A percentile compares a stretch with the other conserved stretches of the same genome.
These are phyloP conservation scores for Nycteola revayana DNA, from an alignment of 2,888 invertebrate species.

Conservation along the genomic window DNA sequence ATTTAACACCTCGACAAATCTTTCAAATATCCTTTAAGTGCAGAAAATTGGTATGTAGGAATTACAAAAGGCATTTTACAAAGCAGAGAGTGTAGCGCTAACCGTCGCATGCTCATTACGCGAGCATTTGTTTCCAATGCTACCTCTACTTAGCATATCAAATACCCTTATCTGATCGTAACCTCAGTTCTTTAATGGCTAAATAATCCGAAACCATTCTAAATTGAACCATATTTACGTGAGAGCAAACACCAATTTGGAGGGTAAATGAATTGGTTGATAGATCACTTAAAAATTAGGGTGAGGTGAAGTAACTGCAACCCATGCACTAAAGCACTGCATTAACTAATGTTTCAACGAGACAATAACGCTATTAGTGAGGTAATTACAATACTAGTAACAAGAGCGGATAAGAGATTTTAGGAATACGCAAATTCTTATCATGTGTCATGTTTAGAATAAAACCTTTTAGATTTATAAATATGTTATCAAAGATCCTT, in stretches of 20 bases:
- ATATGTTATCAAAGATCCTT: neutral
- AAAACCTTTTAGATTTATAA: neutral
- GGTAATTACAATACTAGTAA: constrained; percentile 63
- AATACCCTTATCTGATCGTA: constrained; percentile 62
- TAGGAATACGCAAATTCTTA: constrained; percentile 37
- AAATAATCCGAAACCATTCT: no score
- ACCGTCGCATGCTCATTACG: constrained; percentile 66
- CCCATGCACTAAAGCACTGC: constrained; percentile 41
- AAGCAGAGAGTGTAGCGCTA: constrained; percentile 47
- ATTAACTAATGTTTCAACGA: constrained; percentile 42
- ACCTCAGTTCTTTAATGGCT: no score
- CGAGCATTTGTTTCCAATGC: constrained; percentile 63
- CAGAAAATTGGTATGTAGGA: constrained; percentile 14
- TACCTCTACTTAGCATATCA: constrained; percentile 65
- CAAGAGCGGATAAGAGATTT: constrained; percentile 45
- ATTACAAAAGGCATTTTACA: neutral
- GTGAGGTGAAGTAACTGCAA: constrained; percentile 49
- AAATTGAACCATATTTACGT: no score
- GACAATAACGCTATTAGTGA: constrained; percentile 71
- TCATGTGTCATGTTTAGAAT: constrained; percentile 27
- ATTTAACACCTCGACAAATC: constrained; percentile 1
- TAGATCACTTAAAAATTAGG: no score
- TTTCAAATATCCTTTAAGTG: constrained; percentile 7
- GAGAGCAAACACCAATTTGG: no score
- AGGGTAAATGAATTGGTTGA: no score